Evolutionary conservation across 2,888 invertebrate species (phyloP).

Genomic region (Phyllotreta cruciferae): DNA sequence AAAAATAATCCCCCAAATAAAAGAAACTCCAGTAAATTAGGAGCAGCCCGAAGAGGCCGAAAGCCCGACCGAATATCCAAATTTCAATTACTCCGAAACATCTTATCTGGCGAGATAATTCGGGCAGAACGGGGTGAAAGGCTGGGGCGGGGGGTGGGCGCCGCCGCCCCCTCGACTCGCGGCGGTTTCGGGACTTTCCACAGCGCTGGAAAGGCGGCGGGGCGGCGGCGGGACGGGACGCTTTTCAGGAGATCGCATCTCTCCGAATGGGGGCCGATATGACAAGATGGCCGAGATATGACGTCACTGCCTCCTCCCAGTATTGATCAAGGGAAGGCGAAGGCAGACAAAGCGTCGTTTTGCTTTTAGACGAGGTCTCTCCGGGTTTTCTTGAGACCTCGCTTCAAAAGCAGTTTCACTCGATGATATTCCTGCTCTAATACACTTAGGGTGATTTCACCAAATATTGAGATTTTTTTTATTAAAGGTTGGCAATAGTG

Average conservation of each 20-base stretch:
- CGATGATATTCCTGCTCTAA: neutral
- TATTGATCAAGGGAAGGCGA: slow-evolving; percentile 56
- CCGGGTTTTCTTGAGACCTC: slow-evolving; percentile 38
- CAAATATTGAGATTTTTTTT: too few relatives aligned
- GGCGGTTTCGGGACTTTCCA: slow-evolving; percentile 26
- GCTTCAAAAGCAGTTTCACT: slow-evolving; percentile 1
- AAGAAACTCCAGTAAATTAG: neutral
- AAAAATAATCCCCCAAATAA: too few relatives aligned
- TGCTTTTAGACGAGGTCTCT: slow-evolving; percentile 28
- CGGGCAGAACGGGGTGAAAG: slow-evolving; percentile 42
- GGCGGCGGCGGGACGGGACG: slow-evolving; percentile 44
- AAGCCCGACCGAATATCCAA: slow-evolving; percentile 43
- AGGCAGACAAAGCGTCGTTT: slow-evolving; percentile 40
- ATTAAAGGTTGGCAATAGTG: too few relatives aligned
- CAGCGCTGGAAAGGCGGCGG: slow-evolving; percentile 37
- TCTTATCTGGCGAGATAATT: slow-evolving; percentile 46
- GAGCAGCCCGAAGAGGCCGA: slow-evolving; percentile 37
- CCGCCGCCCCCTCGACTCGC: slow-evolving; percentile 14
- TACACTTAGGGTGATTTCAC: too few relatives aligned
- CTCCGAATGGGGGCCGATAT: slow-evolving; percentile 61
- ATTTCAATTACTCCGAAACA: slow-evolving; percentile 46
- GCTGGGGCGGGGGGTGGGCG: neutral
- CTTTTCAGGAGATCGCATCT: slow-evolving; percentile 52
- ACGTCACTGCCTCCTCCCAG: slow-evolving; percentile 59
- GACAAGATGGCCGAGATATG: slow-evolving; percentile 63